These are phyloP conservation scores for Chloroceryle aenea DNA, from an alignment of 2,113 vertebrate genomes.

Conservation along the genomic window DNA sequence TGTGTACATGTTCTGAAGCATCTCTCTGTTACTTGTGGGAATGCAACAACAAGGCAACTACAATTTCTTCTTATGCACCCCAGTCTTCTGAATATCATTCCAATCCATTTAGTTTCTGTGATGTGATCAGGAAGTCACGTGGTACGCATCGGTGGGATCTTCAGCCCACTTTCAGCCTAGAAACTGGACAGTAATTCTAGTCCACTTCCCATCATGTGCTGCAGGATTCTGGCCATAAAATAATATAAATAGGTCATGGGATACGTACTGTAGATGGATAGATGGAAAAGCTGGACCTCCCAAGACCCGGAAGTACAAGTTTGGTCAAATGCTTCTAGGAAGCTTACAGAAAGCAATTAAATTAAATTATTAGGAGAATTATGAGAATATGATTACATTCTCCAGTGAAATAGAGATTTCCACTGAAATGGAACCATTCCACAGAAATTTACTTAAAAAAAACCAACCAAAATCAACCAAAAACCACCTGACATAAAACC, in stretches of 20 bases:
- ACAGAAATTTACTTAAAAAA: background rate
- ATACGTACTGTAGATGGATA: background rate
- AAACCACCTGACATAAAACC: background rate
- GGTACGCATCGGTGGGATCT: fast-evolving
- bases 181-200: background rate
- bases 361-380: background rate
- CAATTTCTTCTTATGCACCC: background rate
- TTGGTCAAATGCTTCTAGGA: background rate
- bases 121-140: background rate
- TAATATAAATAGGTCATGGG: background rate
- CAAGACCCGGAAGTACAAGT: background rate
- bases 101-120: background rate
- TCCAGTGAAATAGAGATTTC: background rate
- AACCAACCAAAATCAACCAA: background rate
- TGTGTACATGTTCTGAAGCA: background rate
- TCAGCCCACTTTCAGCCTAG: background rate
- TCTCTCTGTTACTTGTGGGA: background rate
- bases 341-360: background rate
- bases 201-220: background rate
- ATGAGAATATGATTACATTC: background rate
- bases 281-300: background rate
- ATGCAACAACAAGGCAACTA: background rate
- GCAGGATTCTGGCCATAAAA: background rate
- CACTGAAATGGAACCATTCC: background rate
- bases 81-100: background rate